Evolutionary conservation across 2,797 vertebrate species (phyloP).

Genomic region (Chlorospingus semifuscus): DNA sequence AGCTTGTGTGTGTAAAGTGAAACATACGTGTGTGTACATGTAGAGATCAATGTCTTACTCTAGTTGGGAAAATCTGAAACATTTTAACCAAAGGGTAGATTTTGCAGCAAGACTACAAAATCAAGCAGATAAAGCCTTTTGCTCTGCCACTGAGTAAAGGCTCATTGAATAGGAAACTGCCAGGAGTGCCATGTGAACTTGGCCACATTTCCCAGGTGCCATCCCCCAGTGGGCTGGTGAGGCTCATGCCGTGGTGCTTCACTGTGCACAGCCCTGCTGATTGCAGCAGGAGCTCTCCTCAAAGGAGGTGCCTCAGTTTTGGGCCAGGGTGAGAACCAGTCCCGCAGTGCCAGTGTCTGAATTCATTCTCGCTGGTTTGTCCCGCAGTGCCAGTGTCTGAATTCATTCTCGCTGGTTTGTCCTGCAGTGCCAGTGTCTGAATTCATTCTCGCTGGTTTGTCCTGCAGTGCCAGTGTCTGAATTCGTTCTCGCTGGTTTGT

Average conservation of each 20-base stretch:
- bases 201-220: not conserved
- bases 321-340: accelerated
- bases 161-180: not conserved
- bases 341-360: accelerated
- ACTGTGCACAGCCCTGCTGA: accelerated
- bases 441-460: not conserved
- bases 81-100: not conserved
- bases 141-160: not conserved
- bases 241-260: not conserved
- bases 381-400: no score
- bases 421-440: slow-evolving; percentile 70
- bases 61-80: not conserved
- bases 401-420: not conserved
- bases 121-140: not conserved
- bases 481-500: not conserved
- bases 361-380: not conserved
- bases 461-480: accelerated
- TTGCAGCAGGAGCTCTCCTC: accelerated
- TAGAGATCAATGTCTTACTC: not conserved
- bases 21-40: accelerated
- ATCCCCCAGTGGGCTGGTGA: accelerated
- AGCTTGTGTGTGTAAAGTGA: not conserved
- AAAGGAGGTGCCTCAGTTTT: not conserved
- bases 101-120: not conserved
- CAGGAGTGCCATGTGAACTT: not conserved